Conservation (phyloP, 1,140 invertebrate species). For the Periplaneta americana region DNA sequence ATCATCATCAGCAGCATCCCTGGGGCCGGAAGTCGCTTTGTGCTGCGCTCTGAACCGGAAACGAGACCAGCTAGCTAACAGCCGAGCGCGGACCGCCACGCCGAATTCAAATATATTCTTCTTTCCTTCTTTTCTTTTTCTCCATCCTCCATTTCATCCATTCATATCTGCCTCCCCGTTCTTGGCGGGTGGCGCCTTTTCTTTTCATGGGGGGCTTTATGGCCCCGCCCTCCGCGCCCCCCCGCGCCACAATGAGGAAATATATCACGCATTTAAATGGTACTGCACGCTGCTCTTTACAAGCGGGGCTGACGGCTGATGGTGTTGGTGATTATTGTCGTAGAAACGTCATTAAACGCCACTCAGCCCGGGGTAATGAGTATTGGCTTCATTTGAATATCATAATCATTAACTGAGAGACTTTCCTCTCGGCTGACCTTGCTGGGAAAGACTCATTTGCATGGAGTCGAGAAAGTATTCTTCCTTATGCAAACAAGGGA, state of each 20-base stretch:
- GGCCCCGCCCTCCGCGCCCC: background rate
- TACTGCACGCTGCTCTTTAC: background rate
- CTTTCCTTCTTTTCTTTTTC: background rate
- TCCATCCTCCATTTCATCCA: background rate
- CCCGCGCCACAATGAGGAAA: background rate
- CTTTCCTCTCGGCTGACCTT: too few species aligned
- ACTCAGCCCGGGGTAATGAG: background rate
- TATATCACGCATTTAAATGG: background rate
- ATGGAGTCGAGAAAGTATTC: too few species aligned
- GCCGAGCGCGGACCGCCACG: background rate
- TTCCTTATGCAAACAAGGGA: too few species aligned
- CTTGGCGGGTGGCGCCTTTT: background rate
- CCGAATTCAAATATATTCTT: background rate
- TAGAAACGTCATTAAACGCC: too few species aligned
- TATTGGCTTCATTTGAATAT: background rate
- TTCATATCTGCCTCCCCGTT: background rate
- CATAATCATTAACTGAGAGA: background rate
- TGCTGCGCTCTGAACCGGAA: constrained; percentile 34
- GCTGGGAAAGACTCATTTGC: too few species aligned
- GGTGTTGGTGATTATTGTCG: background rate
- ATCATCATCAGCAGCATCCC: background rate
- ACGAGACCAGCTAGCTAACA: constrained; percentile 26
- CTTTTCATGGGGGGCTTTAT: background rate
- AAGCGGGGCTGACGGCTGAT: background rate
- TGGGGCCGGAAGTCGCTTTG: constrained; percentile 35